Conservation (phyloP, 1,140 invertebrate species). For the Hydropsyche tenuis region DNA sequence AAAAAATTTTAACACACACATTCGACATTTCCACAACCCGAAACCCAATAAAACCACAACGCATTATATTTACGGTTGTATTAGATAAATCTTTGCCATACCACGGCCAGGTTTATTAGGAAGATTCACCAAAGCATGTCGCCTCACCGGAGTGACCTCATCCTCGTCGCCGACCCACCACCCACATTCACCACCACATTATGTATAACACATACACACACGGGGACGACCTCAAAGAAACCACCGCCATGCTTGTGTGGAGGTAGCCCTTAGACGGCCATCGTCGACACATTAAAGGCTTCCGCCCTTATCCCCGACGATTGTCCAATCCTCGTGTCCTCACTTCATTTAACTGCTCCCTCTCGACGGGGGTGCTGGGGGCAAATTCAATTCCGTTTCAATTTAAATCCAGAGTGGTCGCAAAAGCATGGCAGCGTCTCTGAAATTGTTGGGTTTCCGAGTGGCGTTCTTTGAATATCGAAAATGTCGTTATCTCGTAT, state of each 20-base stretch:
- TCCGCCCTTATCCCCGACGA: constrained; percentile 14
- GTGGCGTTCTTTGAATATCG: too few relatives aligned
- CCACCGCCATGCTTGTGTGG: background rate
- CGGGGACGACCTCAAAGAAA: background rate
- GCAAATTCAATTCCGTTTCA: constrained; percentile 10
- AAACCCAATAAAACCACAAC: too few relatives aligned
- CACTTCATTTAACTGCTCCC: constrained; percentile 20
- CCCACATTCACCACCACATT: background rate
- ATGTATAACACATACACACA: background rate
- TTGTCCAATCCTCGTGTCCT: constrained; percentile 21
- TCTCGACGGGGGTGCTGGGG: background rate
- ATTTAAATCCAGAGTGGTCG: background rate
- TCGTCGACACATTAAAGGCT: constrained; percentile 5
- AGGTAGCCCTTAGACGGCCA: constrained; percentile 2
- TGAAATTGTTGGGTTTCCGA: too few relatives aligned
- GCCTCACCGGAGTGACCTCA: constrained; percentile 13
- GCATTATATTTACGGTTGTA: too few relatives aligned
- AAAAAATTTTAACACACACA: too few relatives aligned
- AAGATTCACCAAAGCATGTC: constrained; percentile 13
- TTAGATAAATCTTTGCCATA: too few relatives aligned
- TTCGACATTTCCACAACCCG: too few relatives aligned
- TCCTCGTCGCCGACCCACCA: background rate
- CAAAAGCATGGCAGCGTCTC: too few relatives aligned
- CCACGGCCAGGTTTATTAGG: constrained; percentile 20
- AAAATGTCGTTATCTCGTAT: too few relatives aligned